Conservation (phyloP, 35 echinoderm and acorn worm genomes). For the Nesometra sesokonis region DNA sequence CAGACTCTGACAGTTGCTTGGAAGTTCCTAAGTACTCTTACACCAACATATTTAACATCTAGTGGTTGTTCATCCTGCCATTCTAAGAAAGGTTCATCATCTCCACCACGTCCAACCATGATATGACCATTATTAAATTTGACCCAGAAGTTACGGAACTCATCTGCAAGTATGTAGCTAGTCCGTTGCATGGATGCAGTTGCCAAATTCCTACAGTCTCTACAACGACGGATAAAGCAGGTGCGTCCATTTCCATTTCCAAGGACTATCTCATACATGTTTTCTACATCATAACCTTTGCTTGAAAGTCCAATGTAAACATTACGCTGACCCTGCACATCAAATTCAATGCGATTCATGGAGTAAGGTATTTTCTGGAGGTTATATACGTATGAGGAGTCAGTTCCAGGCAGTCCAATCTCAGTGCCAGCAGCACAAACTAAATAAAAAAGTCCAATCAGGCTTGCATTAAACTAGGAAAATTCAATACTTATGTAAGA, state of each 20-base stretch:
- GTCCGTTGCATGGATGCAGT: neutral
- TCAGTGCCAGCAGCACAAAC: neutral
- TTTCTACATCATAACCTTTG: neutral
- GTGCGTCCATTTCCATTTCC: neutral
- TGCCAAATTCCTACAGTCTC: neutral
- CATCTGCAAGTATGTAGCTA: neutral
- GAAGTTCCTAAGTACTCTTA: neutral
- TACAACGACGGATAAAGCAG: neutral
- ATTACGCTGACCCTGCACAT: neutral
- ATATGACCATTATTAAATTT: neutral
- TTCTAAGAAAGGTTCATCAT: neutral
- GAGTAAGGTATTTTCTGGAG: neutral
- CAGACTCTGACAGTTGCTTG: neutral
- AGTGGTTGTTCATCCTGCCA: neutral
- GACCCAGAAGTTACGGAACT: neutral
- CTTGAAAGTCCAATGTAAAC: conserved; percentile 2
- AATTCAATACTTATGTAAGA: too few species aligned
- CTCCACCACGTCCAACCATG: neutral
- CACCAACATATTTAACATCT: neutral
- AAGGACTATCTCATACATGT: conserved; percentile 11
- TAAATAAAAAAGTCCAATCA: neutral
- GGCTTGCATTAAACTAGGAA: too few species aligned
- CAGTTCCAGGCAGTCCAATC: neutral
- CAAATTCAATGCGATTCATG: neutral
- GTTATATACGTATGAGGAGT: neutral